Percentiles rank a stretch among this genome's conserved stretches.
Conservation (phyloP, 2,888 invertebrate genomes). For the Ethmia dodecea region DNA sequence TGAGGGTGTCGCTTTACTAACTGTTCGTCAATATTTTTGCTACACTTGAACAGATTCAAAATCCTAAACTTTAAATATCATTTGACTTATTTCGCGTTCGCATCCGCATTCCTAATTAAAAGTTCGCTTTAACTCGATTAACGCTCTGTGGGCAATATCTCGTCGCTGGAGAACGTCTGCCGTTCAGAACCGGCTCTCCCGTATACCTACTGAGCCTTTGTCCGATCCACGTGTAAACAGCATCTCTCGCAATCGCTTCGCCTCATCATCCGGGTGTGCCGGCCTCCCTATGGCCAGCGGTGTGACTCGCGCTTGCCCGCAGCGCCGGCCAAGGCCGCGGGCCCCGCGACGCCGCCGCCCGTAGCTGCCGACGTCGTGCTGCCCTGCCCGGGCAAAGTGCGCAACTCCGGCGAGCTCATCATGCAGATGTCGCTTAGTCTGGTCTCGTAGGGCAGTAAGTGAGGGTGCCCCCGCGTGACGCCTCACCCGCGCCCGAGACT, state of each 20-base stretch:
- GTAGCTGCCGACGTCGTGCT: constrained; percentile 52
- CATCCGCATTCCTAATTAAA: too few relatives aligned
- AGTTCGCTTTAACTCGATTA: too few relatives aligned
- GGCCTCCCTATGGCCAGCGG: too few relatives aligned
- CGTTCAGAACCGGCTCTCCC: too few relatives aligned
- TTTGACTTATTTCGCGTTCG: too few relatives aligned
- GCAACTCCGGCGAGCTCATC: constrained; percentile 44
- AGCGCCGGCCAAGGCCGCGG: constrained; percentile 6
- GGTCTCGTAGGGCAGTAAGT: constrained; percentile 45
- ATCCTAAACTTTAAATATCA: too few relatives aligned
- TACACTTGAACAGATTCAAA: too few relatives aligned
- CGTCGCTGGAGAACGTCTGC: too few relatives aligned
- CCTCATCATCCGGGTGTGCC: not conserved
- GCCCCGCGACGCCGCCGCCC: constrained; percentile 33
- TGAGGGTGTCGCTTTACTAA: constrained; percentile 64
- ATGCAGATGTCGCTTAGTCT: constrained; percentile 43
- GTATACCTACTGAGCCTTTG: too few relatives aligned
- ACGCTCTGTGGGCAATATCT: too few relatives aligned
- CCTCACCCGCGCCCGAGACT: constrained; percentile 2
- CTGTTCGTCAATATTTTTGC: constrained; percentile 16
- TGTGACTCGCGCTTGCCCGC: not conserved
- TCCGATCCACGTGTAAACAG: too few relatives aligned
- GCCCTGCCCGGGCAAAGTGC: constrained; percentile 66
- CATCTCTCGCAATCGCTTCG: too few relatives aligned
- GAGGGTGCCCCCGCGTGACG: constrained; percentile 7